Evolutionary conservation across 2,888 invertebrate genomes (phyloP), one percentile per base, ranked within the genome.

Genomic region (Lithophane leautieri): DNA sequence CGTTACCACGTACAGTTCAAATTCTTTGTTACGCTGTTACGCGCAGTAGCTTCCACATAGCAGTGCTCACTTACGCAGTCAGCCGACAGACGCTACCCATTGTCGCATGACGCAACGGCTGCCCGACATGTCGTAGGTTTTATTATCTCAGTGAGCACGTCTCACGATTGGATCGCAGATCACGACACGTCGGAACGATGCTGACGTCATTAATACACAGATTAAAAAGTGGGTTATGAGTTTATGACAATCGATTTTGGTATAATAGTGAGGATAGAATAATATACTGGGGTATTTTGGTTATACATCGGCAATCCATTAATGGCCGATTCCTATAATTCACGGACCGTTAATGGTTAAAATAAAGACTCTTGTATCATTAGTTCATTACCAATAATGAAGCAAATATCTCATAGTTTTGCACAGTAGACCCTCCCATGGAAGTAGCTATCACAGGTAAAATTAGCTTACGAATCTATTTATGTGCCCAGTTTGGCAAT

Each of bases 71-170:
- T 68, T 70, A 67, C 68, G 50, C 52, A 71, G 67, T 56, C 70
- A 54, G 56, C 54, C 44, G 72, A 65, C 79, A 68, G 79, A 68
- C 66, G 42, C 67, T 70, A 58, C 65, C 65, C 61, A 69, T 68
- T 79, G 79, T 76, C 79, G 79, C 79, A 69, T 79, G 76, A 79
- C 72, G 72, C 70, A 70, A 44, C 69, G 66, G 73, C 67, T 70
- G 34, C 63, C n/a, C 75, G 83, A 63, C 73, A 62, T 71, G 47
- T 73, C 65, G 65, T 65, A 83, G 58, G 28, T 80, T 79, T 79
- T 83, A 79, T 82, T 78, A 73, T 69, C 73, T 52, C 70, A 22
- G 70, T 67, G 52, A 75, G 61, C 83, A 82, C 79, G 74, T 82
- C 79, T 66, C 60, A 19, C 73, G 70, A 73, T 73, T 83, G 63